Conservation (phyloP, 2,113 vertebrate genomes). For the Callopanchax toddi region DNA sequence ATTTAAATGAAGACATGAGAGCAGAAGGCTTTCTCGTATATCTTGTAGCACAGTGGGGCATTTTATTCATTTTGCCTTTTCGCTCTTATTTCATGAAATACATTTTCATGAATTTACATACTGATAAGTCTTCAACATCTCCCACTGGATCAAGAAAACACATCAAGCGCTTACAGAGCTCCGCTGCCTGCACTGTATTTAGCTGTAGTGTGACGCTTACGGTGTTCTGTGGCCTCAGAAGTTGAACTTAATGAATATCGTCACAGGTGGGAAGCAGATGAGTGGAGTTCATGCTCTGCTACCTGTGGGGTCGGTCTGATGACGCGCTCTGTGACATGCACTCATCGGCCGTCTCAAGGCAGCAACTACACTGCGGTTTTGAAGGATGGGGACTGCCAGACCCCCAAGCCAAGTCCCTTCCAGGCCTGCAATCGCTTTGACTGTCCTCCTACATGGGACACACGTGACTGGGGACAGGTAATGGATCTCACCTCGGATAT, state of each 20-base stretch:
- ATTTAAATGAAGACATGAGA: conserved; percentile 19
- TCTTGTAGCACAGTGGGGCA: conserved; percentile 16
- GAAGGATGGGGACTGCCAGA: conserved; percentile 84
- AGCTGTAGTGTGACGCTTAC: neutral
- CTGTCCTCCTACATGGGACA: conserved; percentile 92
- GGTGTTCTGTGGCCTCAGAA: too few relatives aligned
- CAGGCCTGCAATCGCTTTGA: conserved; percentile 95
- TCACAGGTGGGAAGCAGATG: conserved; percentile 89
- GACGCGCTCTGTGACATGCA: conserved; percentile 87
- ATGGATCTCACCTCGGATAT: neutral
- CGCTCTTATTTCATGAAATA: conserved; percentile 18
- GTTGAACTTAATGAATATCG: neutral
- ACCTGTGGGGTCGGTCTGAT: conserved; percentile 93
- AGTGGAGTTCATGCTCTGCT: conserved; percentile 91
- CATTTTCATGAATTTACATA: conserved; percentile 46
- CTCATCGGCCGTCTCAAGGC: conserved; percentile 81
- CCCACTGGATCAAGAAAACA: conserved; percentile 31
- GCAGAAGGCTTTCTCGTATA: conserved; percentile 44
- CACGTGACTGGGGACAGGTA: conserved; percentile 88
- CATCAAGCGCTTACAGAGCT: conserved; percentile 20
- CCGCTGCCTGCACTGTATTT: neutral
- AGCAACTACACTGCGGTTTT: conserved; percentile 83
- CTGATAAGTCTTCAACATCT: conserved; percentile 28
- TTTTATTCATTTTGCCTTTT: conserved; percentile 32
- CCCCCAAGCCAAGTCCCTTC: conserved; percentile 84